phyloP scores from a whole-genome alignment of 1,140 invertebrate species.

The Megalopta genalis region DNA sequence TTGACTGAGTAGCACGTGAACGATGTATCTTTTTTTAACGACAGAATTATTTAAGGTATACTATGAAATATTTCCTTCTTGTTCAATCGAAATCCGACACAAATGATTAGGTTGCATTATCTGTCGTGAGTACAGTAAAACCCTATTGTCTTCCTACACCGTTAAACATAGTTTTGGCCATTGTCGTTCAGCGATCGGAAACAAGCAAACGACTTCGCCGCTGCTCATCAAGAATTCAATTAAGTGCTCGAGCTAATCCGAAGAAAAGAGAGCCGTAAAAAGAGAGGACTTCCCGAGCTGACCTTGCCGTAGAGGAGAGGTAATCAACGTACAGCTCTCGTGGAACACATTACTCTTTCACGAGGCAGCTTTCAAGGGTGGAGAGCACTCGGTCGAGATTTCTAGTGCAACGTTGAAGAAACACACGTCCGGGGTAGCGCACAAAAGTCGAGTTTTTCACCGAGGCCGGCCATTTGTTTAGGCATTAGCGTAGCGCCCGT shows the following conservation, averaged over 20 bases:
- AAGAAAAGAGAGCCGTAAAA: conserved; percentile 20
- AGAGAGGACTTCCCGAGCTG: not conserved
- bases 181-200: not conserved
- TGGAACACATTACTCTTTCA: conserved; percentile 36
- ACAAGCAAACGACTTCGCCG: not conserved
- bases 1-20: no score
- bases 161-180: no score
- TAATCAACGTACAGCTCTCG: conserved; percentile 32
- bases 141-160: no score
- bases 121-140: no score
- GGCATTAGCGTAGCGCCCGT: conserved; percentile 34
- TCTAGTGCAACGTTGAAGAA: conserved; percentile 32
- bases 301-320: conserved; percentile 23
- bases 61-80: no score
- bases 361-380: conserved; percentile 31
- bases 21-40: no score
- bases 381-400: conserved; percentile 16
- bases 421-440: not conserved
- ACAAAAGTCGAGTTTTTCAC: conserved; percentile 34
- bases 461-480: conserved; percentile 43
- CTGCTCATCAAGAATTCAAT: conserved; percentile 38
- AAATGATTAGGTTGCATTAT: no score
- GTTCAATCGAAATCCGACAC: no score
- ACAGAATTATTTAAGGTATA: no score
- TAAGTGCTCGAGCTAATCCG: conserved; percentile 25